Evolutionary conservation across 92 coral and sea anemone species (phyloP).

Genomic region (Diadumene lineata): DNA sequence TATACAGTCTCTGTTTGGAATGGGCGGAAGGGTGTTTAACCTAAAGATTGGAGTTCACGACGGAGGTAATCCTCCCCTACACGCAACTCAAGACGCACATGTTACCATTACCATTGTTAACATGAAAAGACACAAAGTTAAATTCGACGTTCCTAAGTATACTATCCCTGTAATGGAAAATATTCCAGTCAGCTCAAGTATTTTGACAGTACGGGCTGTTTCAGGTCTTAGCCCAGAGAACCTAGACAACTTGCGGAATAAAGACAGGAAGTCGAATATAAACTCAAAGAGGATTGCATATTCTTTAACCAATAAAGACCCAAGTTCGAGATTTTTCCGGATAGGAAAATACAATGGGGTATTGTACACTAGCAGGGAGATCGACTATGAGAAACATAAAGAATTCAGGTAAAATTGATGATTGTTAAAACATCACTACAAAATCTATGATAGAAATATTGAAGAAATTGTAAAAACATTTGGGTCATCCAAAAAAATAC

Average conservation of each 20-base stretch:
- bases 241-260: constrained; percentile 16
- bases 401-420: constrained; percentile 43
- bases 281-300: constrained; percentile 54
- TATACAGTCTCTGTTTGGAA: constrained; percentile 30
- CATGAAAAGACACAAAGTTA: constrained; percentile 60
- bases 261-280: constrained; percentile 34
- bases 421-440: too few relatives aligned
- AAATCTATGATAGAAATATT: too few relatives aligned
- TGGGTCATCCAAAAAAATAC: too few relatives aligned
- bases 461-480: too few relatives aligned
- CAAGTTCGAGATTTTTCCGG: constrained; percentile 30
- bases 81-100: constrained; percentile 45
- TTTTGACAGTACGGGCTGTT: constrained; percentile 79
- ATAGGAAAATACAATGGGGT: constrained; percentile 65
- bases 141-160: constrained; percentile 69
- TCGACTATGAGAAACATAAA: constrained; percentile 66
- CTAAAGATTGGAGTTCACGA: constrained; percentile 64
- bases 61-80: constrained; percentile 64
- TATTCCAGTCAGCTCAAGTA: constrained; percentile 56
- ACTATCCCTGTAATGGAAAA: constrained; percentile 60
- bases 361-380: constrained; percentile 40
- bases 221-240: constrained; percentile 46
- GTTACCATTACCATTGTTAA: constrained; percentile 48
- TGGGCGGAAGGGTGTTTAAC: constrained; percentile 49
- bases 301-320: constrained; percentile 55